Conservation (phyloP, 2,888 invertebrate genomes). For the Thumatha senex region DNA sequence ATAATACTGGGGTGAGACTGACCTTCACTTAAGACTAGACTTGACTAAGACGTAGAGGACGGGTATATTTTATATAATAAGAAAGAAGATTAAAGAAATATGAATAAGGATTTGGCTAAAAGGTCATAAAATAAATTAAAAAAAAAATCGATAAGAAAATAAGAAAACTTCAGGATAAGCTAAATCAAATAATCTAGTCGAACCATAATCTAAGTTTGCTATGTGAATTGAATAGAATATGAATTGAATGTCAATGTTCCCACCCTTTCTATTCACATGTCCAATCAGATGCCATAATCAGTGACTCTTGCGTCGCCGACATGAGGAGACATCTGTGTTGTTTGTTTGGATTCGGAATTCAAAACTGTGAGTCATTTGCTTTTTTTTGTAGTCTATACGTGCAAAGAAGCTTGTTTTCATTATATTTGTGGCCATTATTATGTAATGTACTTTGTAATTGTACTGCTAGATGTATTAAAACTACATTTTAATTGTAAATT, state of each 20-base stretch:
- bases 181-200: no score
- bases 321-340: slow-evolving; percentile 20
- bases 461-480: neutral
- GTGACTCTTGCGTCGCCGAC: slow-evolving; percentile 4
- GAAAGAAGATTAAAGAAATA: no score
- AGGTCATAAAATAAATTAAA: no score
- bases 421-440: neutral
- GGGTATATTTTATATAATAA: no score
- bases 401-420: neutral
- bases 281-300: slow-evolving; percentile 11
- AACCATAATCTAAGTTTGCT: neutral
- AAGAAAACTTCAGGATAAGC: no score
- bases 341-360: neutral
- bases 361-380: neutral
- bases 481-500: no score
- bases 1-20: no score
- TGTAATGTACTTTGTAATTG: neutral
- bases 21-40: no score
- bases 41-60: no score
- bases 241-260: slow-evolving; percentile 18
- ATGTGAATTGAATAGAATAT: neutral
- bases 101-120: no score
- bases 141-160: no score
- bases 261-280: slow-evolving; percentile 12
- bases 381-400: neutral